phyloP scores from a whole-genome alignment of 2,888 invertebrate species.

The Campopleginae sp. region DNA sequence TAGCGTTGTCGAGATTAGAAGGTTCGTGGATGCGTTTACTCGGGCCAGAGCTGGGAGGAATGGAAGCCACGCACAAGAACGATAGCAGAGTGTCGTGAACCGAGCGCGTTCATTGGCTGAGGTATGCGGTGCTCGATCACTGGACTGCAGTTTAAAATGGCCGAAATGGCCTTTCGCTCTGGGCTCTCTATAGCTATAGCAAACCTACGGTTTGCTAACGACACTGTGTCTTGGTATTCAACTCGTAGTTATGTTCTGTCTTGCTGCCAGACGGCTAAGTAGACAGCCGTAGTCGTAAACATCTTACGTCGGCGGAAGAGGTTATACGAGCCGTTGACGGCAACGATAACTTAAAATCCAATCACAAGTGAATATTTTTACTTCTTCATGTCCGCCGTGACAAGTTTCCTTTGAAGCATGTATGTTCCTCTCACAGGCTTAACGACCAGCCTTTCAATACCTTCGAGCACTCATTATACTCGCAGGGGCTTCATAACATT shows the following conservation, averaged over 20 bases:
- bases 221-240: conserved; percentile 58
- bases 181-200: conserved; percentile 4
- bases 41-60: conserved; percentile 34
- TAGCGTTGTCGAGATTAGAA: conserved; percentile 16
- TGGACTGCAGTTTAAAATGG: conserved; percentile 34
- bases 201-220: conserved; percentile 5
- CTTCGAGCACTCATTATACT: too few species aligned
- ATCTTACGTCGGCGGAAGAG: conserved; percentile 76
- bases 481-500: not conserved
- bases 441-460: not conserved
- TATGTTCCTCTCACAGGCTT: not conserved
- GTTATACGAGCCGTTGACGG: conserved; percentile 82
- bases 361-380: conserved; percentile 80
- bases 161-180: conserved; percentile 3
- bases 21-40: conserved; percentile 40
- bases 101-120: conserved; percentile 76
- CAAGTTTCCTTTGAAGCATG: not conserved
- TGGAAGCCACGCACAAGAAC: conserved; percentile 29
- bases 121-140: conserved; percentile 64
- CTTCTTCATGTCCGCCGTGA: conserved; percentile 74
- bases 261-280: conserved; percentile 75
- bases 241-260: conserved; percentile 20
- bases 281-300: conserved; percentile 80
- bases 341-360: conserved; percentile 80
- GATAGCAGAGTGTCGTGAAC: conserved; percentile 69